phyloP scores from a whole-genome alignment of 1,140 invertebrate species.

The Drosophila sulfurigaster region DNA sequence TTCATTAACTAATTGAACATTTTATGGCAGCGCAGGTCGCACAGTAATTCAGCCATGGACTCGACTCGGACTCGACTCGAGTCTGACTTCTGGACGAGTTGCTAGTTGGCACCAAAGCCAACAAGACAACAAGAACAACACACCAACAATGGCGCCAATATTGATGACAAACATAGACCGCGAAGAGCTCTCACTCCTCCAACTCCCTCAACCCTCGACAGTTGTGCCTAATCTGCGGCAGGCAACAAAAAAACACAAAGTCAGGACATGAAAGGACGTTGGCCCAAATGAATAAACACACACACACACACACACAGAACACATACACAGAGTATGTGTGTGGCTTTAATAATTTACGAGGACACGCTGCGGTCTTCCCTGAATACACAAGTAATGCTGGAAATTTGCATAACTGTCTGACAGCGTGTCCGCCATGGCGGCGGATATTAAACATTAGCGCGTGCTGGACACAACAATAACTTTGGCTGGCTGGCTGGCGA shows the following conservation, averaged over 20 bases:
- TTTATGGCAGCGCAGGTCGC: slow-evolving; percentile 60
- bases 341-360: slow-evolving; percentile 75
- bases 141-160: slow-evolving; percentile 70
- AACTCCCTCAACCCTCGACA: not conserved
- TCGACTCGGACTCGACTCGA: not conserved
- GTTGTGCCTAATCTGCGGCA: slow-evolving; percentile 43
- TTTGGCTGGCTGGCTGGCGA: slow-evolving; percentile 13
- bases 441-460: slow-evolving; percentile 83
- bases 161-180: slow-evolving; percentile 52
- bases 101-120: slow-evolving; percentile 17
- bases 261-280: slow-evolving; percentile 72
- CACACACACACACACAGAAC: slow-evolving; percentile 27
- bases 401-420: slow-evolving; percentile 82
- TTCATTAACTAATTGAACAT: slow-evolving; percentile 84
- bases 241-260: slow-evolving; percentile 44
- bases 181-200: not conserved
- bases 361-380: slow-evolving; percentile 67
- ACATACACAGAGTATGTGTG: slow-evolving; percentile 27
- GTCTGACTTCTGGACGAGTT: not conserved
- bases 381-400: slow-evolving; percentile 68
- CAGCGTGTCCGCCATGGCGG: slow-evolving; percentile 54
- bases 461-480: slow-evolving; percentile 61
- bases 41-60: slow-evolving; percentile 27
- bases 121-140: not conserved
- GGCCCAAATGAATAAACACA: slow-evolving; percentile 76